phyloP scores from a whole-genome alignment of 2,797 vertebrate species.

The Podarcis siculus region DNA sequence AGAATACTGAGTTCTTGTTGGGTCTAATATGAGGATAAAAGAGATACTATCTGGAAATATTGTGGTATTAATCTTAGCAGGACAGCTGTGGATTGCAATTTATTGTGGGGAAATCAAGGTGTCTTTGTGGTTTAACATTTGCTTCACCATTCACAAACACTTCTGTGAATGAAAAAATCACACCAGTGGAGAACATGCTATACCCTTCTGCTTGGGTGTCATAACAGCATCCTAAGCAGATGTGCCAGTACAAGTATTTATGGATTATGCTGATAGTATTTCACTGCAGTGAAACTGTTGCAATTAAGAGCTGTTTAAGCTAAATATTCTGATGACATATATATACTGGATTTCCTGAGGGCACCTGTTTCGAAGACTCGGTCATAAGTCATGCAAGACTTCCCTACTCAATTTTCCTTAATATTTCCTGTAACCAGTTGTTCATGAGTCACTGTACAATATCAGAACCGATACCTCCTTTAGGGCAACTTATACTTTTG shows the following conservation, averaged over 20 bases:
- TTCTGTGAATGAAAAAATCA: neutral
- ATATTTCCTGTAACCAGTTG: conserved; percentile 45
- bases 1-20: neutral
- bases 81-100: neutral
- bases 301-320: neutral
- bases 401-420: conserved; percentile 33
- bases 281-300: neutral
- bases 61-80: neutral
- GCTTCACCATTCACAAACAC: no score
- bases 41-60: neutral
- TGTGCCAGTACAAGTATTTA: neutral
- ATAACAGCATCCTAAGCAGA: neutral
- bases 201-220: neutral
- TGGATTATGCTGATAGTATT: neutral
- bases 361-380: conserved; percentile 35
- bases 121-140: no score
- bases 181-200: neutral
- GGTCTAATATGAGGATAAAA: neutral
- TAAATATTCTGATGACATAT: neutral
- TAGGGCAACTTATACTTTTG: conserved; percentile 54
- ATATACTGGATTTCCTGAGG: conserved; percentile 24
- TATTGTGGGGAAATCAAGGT: neutral
- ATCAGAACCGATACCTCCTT: conserved; percentile 48
- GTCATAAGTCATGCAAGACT: conserved; percentile 31
- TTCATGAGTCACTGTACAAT: conserved; percentile 48